Evolutionary conservation across 2,888 invertebrate genomes (phyloP), one percentile per base, ranked within the genome.

Genomic region (Dinocampus coccinellae): DNA sequence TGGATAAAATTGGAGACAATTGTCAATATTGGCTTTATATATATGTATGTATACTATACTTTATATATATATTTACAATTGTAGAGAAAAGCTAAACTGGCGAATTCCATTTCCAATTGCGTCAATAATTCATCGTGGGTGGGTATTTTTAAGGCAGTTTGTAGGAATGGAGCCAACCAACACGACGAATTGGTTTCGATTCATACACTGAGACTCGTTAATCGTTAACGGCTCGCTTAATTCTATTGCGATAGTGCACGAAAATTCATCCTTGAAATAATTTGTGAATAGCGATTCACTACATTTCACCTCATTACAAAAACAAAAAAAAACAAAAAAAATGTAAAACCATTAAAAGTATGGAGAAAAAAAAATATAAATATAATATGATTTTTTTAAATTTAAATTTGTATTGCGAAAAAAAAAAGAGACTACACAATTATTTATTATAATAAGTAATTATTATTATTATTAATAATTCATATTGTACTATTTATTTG

Each of bases 151-250:
- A 52, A 64, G 29, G 64, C 53, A 53, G 53, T 64, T 34, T 20
- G 22, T 10, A 64, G 64, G 29, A 67, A 58, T 58, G 13, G 68
- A 29, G 69, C 70, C 65, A 55, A 16, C 20, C 62, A n/a, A 57
- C 47, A 52, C 22, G 26, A 53, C 53, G 47, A 77, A 77, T 79
- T 74, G 73, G 67, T 72, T 81, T 76, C 76, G 74, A 72, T 76
- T 78, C 77, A 74, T 73, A 71, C 75, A 70, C 3, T 7, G 64
- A 26, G 20, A 11, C 74, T 77, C 76, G 78, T 81, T 78, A 78
- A 73, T 75, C 75, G 78, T 79, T 79, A 80, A 81, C 80, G 77
- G 76, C 65, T 77, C 72, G 73, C 71, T 77, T 81, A 79, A 82
- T 82, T 82, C 79, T 77, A 81, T 81, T 79, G 80, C 76, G 71